Base-by-base conservation (phyloP, 2,888 invertebrate species). In the Latrodectus hesperus region DNA sequence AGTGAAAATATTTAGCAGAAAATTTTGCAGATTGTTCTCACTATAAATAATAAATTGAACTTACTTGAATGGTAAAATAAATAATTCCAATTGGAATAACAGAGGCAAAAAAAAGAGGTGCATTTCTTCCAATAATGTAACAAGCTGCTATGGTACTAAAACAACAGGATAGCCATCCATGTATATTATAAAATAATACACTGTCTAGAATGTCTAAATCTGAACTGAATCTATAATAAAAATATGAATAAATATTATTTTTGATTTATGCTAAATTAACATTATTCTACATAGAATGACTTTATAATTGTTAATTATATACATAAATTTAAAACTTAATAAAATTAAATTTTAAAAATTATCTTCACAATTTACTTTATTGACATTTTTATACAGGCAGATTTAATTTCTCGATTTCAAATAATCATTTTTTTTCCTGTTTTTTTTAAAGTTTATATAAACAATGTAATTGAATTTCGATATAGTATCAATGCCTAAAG, bases 141-240 rank as follows among this genome's bases (percentile, higher is more conserved):
- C 71, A 79, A 60, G 79, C 71, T 17, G 49, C 49, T 60, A 72
- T 8, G 11, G 64, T 51, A n/a, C 5, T 14, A 17, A 79, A 71
- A 17, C 49, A 38, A 17, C 79, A 79, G 14, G 55, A 71, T 14
- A 72, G 49, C 79, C 71, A 71, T 17, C 79, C 71, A 49, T 79
- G 71, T 1, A 79, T 72, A 14, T 49, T 26, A 26, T 64, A 71
- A 38, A 71, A 72, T 51, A 79, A 11, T 16, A 60, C n/a, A 10
- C 38, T 64, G 53, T 79, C 79, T 52, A 79, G 11, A 10, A 71
- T 71, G n/a, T 79, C 79, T 22, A 79, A 72, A 79, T 79, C 79
- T 64, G 79, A 71, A 9, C 71, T 79, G 60, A 79, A 79, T 49
- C 79, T 79, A 17, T 4, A 60, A 9, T 16, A 16, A 64, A 71